These are phyloP conservation scores for Piezodorus guildinii DNA, from an alignment of 1,140 invertebrate species.

Conservation along the genomic window DNA sequence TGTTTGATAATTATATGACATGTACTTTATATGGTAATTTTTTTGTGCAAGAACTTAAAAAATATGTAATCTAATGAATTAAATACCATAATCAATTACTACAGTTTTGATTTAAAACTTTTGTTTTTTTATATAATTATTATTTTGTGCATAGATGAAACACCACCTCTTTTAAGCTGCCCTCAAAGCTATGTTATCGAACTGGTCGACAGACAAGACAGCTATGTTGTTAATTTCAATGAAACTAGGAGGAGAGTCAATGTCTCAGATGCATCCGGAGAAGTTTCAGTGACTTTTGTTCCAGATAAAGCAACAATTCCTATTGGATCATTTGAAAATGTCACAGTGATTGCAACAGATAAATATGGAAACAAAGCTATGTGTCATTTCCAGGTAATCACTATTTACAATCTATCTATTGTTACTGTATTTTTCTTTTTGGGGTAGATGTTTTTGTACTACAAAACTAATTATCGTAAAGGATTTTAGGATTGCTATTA, in stretches of 20 bases:
- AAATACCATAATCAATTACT: too few species aligned
- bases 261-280: slow-evolving; percentile 77
- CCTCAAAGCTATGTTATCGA: slow-evolving; percentile 93
- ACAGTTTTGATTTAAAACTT: too few species aligned
- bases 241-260: slow-evolving; percentile 77
- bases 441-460: too few species aligned
- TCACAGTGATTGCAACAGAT: slow-evolving; percentile 82
- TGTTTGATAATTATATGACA: too few species aligned
- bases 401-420: not conserved
- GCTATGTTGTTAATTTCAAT: slow-evolving; percentile 84
- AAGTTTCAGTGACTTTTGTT: slow-evolving; percentile 69
- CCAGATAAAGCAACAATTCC: slow-evolving; percentile 78
- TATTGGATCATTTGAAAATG: slow-evolving; percentile 86
- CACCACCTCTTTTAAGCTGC: slow-evolving; percentile 83
- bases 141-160: slow-evolving; percentile 52
- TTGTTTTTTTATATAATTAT: too few species aligned
- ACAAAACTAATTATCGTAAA: too few species aligned
- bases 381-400: slow-evolving; percentile 81
- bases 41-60: too few species aligned
- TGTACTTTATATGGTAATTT: too few species aligned
- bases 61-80: too few species aligned
- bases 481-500: not conserved
- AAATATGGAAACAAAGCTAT: slow-evolving; percentile 78
- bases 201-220: slow-evolving; percentile 77
- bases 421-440: not conserved